Evolutionary conservation across 2,888 invertebrate species (phyloP), one percentile per base, ranked within the genome.

Genomic region (Quadroppia sp.): DNA sequence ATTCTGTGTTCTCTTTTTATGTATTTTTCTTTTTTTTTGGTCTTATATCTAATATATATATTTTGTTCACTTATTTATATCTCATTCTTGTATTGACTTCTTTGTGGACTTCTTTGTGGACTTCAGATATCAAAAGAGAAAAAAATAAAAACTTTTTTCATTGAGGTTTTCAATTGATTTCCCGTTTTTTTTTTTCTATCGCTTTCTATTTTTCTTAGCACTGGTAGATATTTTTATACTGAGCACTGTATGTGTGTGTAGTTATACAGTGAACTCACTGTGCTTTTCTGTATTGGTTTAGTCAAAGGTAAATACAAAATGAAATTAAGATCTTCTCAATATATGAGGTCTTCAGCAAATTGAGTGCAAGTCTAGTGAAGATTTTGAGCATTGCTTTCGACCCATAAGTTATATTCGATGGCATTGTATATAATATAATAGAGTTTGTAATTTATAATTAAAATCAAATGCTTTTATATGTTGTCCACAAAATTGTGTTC

Each of bases 271-370:
- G n/a, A n/a, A n/a, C n/a, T n/a, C n/a, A n/a, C 15, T 9, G 45
- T 45, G 45, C 1, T 23, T 50, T 6, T 50, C 20, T 50, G 50
- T 53, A n/a, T 30, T 64, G 64, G 20, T 67, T 7, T 13, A 67
- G 67, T 67, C 67, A 67, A 67, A 67, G 42, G 67, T 67, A 67
- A 67, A 67, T 36, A 67, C 23, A 23, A 67, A 67, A 40, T 67
- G 42, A 67, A 67, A 67, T 67, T 40, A 67, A 67, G 67, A 23
- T 64, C 30, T n/a, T n/a, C n/a, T 32, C n/a, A n/a, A 17, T 32
- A 2, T 61, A 23, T 61, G 23, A 4, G 2, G 32, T 32, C n/a
- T 53, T 20, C 13, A 25, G 13, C 6, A 53, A 53, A 53, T 6
- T 25, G 23, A 23, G 9, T 23, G 53, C n/a, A n/a, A n/a, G n/a